Evolutionary conservation across 2,888 invertebrate species (phyloP).

Genomic region (Pristionchus mayeri): DNA sequence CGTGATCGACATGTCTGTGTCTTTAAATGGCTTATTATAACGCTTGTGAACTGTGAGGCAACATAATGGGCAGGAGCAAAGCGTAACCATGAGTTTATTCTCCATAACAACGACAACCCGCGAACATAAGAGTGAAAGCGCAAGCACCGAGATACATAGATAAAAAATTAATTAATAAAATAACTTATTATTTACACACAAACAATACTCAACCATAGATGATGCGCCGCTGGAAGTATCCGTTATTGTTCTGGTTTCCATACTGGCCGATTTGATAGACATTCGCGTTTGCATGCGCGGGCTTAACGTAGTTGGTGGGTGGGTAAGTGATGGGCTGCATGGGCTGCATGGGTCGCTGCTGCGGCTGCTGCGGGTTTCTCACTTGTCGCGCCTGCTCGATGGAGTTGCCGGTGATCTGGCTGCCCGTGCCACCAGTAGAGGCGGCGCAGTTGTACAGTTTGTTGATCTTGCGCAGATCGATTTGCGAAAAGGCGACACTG

Average conservation of each 20-base stretch:
- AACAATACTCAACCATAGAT: conserved; percentile 39
- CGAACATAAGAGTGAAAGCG: conserved; percentile 25
- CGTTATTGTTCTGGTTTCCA: not conserved
- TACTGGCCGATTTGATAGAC: not conserved
- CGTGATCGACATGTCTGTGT: too few species aligned
- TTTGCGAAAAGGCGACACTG: conserved; percentile 76
- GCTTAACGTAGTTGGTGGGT: conserved; percentile 19
- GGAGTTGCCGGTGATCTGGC: not conserved
- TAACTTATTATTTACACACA: not conserved
- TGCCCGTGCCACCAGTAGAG: conserved; percentile 49
- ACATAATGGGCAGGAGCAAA: not conserved
- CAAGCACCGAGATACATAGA: not conserved
- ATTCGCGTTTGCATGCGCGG: conserved; percentile 43
- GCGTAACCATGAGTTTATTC: conserved; percentile 11
- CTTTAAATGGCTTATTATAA: too few species aligned
- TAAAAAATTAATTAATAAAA: not conserved
- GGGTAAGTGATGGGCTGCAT: conserved; percentile 6
- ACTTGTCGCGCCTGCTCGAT: conserved; percentile 40
- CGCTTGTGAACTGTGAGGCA: too few species aligned
- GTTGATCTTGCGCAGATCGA: conserved; percentile 77
- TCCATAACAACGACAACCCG: not conserved
- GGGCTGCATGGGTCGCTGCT: not conserved
- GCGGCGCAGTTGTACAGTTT: conserved; percentile 77
- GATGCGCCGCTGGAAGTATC: conserved; percentile 3
- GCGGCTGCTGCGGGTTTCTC: conserved; percentile 11